Percentiles rank a stretch among this genome's conserved stretches.
Conservation (phyloP, 2,888 invertebrate genomes). For the Stenodera caucasica region DNA sequence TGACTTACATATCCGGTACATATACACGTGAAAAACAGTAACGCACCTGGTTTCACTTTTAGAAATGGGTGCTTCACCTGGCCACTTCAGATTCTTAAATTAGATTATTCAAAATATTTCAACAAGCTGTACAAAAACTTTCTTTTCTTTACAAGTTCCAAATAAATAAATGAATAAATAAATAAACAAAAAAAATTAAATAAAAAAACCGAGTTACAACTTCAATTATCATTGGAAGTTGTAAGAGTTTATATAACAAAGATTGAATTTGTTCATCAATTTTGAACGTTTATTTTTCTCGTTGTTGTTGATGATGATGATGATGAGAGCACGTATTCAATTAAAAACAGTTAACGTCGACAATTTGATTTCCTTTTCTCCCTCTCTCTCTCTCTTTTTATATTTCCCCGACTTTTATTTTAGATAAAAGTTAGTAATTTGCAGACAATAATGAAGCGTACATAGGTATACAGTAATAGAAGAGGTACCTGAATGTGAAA, state of each 20-base stretch:
- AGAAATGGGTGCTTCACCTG: slow-evolving; percentile 3
- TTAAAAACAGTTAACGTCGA: slow-evolving; percentile 7
- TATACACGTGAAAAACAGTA: slow-evolving; percentile 16
- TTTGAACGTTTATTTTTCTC: slow-evolving; percentile 1
- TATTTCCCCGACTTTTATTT: neutral
- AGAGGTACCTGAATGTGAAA: slow-evolving; percentile 28
- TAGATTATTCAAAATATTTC: neutral
- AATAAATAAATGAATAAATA: neutral
- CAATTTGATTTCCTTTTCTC: slow-evolving; percentile 4
- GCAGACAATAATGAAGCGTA: neutral
- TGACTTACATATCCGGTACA: slow-evolving; percentile 35
- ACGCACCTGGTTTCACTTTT: slow-evolving; percentile 5
- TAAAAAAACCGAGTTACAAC: no score
- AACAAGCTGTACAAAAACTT: neutral
- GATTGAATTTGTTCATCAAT: neutral
- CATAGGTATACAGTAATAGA: neutral
- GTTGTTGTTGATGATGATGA: no score
- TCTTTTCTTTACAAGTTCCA: neutral
- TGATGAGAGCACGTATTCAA: slow-evolving; percentile 3
- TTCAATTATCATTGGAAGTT: no score
- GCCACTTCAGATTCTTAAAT: neutral
- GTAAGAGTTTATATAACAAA: no score
- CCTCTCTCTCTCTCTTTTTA: no score
- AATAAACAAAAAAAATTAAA: no score
- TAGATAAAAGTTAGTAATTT: slow-evolving; percentile 3